Evolutionary conservation across 2,888 invertebrate genomes (phyloP), one percentile per base, ranked within the genome.

Genomic region (Branchipolynoe longqiensis): DNA sequence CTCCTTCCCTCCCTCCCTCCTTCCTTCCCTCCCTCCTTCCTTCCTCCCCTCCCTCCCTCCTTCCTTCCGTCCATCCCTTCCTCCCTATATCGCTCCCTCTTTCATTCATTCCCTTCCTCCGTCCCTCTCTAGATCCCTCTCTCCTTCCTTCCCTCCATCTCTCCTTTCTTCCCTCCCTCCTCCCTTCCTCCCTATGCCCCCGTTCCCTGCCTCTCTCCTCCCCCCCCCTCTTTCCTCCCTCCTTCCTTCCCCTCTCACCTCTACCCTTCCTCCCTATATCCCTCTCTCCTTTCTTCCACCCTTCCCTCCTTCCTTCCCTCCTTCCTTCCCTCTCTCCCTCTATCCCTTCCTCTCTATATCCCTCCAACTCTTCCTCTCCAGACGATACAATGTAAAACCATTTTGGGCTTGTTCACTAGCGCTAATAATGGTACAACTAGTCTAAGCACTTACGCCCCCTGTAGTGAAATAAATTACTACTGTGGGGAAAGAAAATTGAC

Each of bases 311-410:
- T n/a, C n/a, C n/a, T 36, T 69, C 38, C 36, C 69, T 69, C 62
- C 62, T 25, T 12, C 28, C 28, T 6, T 62, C n/a, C 62, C 38
- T 69, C 69, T 31, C 38, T 69, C 38, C 33, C 69, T 69, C 69
- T 12, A 28, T 69, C 38, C 36, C 38, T 69, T 36, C n/a, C 38
- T 38, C n/a, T 31, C 31, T 69, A 6, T 6, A 6, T 31, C 69
- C 59, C 59, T 59, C 59, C 14, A 8, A n/a, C 14, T 6, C 25
- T 12, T 6, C 25, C 59, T n/a, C 14, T n/a, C 25, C 25, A n/a
- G n/a, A 6, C 14, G 25, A 25, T 25, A 12, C 14, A 59, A 59
- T 59, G 59, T 59, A n/a, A n/a, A n/a, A n/a, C n/a, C n/a, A n/a
- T n/a, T n/a, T n/a, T n/a, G n/a, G n/a, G n/a, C n/a, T n/a, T n/a